Percentiles rank a stretch among this genome's conserved stretches.
phyloP scores from a whole-genome alignment of 2,888 invertebrate genomes.

The Dexiosoma caninum region DNA sequence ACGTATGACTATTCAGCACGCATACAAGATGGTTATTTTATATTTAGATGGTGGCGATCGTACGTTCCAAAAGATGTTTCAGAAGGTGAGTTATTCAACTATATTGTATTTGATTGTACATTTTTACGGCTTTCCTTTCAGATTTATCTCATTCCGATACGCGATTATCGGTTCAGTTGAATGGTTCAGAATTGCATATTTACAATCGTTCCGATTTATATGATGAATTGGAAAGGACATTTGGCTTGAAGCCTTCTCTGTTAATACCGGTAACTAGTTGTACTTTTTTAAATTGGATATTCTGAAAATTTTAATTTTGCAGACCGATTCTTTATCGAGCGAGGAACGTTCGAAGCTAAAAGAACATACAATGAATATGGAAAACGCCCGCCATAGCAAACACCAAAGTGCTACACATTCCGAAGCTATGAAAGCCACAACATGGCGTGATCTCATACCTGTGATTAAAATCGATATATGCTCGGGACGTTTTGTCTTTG shows the following conservation, averaged over 20 bases:
- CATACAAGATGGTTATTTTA: conserved; percentile 97
- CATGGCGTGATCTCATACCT: conserved; percentile 97
- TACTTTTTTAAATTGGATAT: too few species aligned
- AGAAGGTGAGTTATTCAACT: conserved; percentile 90
- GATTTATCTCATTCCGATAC: conserved; percentile 97
- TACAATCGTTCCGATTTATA: conserved; percentile 95
- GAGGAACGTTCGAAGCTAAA: conserved; percentile 80
- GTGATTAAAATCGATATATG: conserved; percentile 97
- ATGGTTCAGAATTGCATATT: conserved; percentile 96
- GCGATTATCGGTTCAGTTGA: conserved; percentile 91
- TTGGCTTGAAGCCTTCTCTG: conserved; percentile 89
- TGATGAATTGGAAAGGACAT: conserved; percentile 90
- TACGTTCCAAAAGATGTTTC: conserved; percentile 96
- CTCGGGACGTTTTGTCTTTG: conserved; percentile 94
- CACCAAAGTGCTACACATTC: conserved; percentile 80
- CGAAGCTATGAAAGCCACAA: conserved; percentile 90
- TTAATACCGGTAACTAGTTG: conserved; percentile 79
- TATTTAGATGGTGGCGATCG: conserved; percentile 98
- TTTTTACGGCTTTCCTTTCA: too few species aligned
- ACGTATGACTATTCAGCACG: conserved; percentile 95
- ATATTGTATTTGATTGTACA: too few species aligned
- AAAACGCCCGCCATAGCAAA: conserved; percentile 80
- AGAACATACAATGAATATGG: conserved; percentile 81
- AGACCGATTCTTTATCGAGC: conserved; percentile 80
- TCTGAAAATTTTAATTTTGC: neutral